These are phyloP conservation scores for Leptestheria dahalacensis DNA, from an alignment of 1,140 invertebrate genomes.

Conservation along the genomic window DNA sequence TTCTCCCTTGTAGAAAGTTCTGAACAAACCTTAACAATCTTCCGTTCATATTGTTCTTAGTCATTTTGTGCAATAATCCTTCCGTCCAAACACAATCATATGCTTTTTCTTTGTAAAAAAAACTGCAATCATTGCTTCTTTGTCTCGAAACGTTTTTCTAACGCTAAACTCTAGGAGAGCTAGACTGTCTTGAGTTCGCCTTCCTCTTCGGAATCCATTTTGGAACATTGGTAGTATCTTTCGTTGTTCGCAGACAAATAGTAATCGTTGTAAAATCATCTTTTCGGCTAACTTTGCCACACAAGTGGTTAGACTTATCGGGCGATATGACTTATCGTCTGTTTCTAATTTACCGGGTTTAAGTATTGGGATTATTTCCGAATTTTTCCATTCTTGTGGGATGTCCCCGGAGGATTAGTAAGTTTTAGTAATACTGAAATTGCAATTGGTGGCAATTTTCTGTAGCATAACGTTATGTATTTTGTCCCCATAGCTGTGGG, in stretches of 20 bases:
- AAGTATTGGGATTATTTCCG: background rate
- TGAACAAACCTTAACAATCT: background rate
- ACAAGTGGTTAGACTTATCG: background rate
- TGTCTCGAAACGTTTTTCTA: conserved; percentile 23
- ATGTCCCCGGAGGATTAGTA: background rate
- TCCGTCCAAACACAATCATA: conserved; percentile 26
- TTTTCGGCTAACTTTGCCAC: background rate
- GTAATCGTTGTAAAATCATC: no score
- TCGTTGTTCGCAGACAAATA: no score
- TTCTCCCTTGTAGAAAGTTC: conserved; percentile 2
- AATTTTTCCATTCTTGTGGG: background rate
- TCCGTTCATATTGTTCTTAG: conserved; percentile 1
- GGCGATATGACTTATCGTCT: background rate
- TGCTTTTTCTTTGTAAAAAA: conserved; percentile 27
- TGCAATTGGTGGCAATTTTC: background rate
- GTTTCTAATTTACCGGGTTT: background rate
- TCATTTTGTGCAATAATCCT: conserved; percentile 24
- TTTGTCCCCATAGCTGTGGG: no score
- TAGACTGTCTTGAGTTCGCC: conserved; percentile 27
- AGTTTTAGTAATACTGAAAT: background rate
- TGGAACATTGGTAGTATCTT: conserved; percentile 8
- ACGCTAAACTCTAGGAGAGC: conserved; percentile 25
- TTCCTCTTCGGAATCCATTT: conserved; percentile 23
- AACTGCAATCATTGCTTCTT: conserved; percentile 21
- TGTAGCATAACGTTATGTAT: background rate